Conservation (phyloP, 2,113 vertebrate species). For the Neotoma lepida region DNA sequence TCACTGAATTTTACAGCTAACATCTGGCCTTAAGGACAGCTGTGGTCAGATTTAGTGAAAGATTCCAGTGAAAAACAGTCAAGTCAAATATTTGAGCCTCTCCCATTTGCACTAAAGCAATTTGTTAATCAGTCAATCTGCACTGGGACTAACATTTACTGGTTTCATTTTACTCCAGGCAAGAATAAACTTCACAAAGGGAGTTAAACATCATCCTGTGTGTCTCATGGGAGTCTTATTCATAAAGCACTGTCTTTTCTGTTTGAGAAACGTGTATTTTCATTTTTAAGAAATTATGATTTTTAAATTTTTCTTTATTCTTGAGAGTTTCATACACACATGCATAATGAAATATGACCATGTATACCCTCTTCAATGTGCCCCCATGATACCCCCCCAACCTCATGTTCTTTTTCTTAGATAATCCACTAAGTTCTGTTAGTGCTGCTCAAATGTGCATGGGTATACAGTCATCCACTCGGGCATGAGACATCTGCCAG, state of each 20-base stretch:
- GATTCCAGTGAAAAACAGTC: slow-evolving; percentile 71
- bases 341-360: neutral
- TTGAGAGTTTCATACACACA: neutral
- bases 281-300: neutral
- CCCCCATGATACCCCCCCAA: too few species aligned
- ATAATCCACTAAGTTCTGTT: neutral
- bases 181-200: slow-evolving; percentile 20
- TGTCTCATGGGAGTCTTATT: neutral
- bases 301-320: neutral
- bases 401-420: neutral
- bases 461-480: neutral
- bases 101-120: slow-evolving; percentile 61
- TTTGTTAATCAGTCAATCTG: slow-evolving; percentile 78
- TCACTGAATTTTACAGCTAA: slow-evolving; percentile 83
- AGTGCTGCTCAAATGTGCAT: neutral
- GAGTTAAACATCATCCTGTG: neutral
- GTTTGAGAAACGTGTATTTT: slow-evolving; percentile 16
- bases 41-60: slow-evolving; percentile 81
- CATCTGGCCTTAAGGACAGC: slow-evolving; percentile 85
- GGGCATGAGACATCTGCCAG: neutral
- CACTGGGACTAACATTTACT: slow-evolving; percentile 56
- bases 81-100: slow-evolving; percentile 60
- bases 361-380: neutral
- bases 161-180: slow-evolving; percentile 30
- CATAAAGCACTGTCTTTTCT: neutral